Evolutionary conservation across 2,113 vertebrate genomes (phyloP).

Genomic region (Brachyistius frenatus): DNA sequence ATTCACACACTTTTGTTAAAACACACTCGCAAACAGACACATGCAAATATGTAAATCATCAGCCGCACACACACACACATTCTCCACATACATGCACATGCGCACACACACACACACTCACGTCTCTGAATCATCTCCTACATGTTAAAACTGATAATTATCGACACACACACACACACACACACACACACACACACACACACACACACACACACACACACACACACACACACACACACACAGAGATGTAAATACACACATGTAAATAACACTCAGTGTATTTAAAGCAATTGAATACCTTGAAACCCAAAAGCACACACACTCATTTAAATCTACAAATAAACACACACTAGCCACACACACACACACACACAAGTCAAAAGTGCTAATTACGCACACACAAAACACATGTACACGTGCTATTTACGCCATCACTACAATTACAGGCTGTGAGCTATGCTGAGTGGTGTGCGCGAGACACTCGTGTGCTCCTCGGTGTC

Average conservation of each 20-base stretch:
- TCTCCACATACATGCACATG: too few species aligned
- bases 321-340: background rate
- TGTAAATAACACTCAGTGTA: too few species aligned
- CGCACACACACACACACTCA: background rate
- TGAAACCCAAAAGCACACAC: background rate
- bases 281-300: too few species aligned
- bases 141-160: too few species aligned
- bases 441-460: conserved; percentile 26
- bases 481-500: background rate
- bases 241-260: background rate
- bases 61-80: too few species aligned
- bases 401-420: background rate
- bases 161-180: background rate
- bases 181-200: background rate
- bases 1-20: too few species aligned
- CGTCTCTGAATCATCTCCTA: background rate
- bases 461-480: conserved; percentile 1
- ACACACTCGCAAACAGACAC: too few species aligned
- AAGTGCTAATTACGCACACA: conserved; percentile 9
- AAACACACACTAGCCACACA: background rate
- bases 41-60: too few species aligned
- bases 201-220: background rate
- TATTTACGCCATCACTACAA: conserved; percentile 46
- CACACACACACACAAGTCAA: conserved; percentile 12
- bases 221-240: background rate